A percentile compares a stretch with the other conserved stretches of the same genome.
phyloP scores from a whole-genome alignment of 2,797 vertebrate genomes.

The Sus cebifrons region DNA sequence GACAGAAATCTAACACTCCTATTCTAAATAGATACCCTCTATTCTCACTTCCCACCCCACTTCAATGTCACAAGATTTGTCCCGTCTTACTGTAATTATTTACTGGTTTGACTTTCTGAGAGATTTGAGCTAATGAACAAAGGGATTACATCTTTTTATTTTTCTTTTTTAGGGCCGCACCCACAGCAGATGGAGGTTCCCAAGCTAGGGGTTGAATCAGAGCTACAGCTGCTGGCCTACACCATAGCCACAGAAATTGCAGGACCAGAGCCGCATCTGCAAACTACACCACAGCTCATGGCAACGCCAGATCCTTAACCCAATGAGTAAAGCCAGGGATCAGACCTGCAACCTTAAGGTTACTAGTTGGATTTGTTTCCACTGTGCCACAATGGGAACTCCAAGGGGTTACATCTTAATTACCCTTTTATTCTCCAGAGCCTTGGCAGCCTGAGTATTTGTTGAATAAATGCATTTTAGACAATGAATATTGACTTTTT shows the following conservation, averaged over 20 bases:
- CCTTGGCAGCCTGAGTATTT: background rate
- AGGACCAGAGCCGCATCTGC: too few relatives aligned
- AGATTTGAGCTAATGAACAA: background rate
- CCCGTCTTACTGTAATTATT: background rate
- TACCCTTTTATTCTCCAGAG: background rate
- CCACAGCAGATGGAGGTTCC: too few relatives aligned
- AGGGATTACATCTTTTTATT: background rate
- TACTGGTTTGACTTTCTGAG: background rate
- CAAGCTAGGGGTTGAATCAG: too few relatives aligned
- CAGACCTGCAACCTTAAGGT: too few relatives aligned
- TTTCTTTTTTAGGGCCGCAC: too few relatives aligned
- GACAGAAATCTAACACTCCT: background rate
- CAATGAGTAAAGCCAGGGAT: too few relatives aligned
- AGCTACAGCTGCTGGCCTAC: too few relatives aligned
- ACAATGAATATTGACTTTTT: background rate
- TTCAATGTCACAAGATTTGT: background rate
- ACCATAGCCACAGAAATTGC: too few relatives aligned
- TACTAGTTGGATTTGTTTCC: too few relatives aligned
- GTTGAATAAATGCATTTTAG: constrained; percentile 38
- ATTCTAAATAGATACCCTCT: background rate
- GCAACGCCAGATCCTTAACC: too few relatives aligned
- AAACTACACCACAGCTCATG: too few relatives aligned
- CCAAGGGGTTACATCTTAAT: background rate
- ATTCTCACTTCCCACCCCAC: background rate
- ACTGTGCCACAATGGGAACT: too few relatives aligned